Evolutionary conservation across 2,113 vertebrate genomes (phyloP).

Genomic region (Gobius niger): DNA sequence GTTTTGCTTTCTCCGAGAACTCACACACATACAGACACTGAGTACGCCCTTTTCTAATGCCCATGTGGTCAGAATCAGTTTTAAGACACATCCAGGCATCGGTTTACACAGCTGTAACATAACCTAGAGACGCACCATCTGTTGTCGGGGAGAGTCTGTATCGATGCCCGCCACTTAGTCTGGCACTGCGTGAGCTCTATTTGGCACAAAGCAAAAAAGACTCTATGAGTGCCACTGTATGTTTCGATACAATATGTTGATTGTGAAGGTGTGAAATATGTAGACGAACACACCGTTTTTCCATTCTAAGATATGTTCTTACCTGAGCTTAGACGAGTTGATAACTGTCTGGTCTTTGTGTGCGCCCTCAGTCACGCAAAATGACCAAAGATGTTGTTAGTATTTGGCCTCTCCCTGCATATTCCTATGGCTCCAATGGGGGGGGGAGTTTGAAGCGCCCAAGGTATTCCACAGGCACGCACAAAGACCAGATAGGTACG

Average conservation of each 20-base stretch:
- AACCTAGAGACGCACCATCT: conserved; percentile 68
- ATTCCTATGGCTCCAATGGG: too few relatives aligned
- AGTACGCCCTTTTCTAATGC: neutral
- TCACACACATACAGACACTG: neutral
- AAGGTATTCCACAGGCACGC: too few relatives aligned
- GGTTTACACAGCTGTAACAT: conserved; percentile 42
- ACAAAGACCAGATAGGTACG: too few relatives aligned
- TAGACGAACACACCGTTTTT: too few relatives aligned
- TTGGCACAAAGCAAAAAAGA: conserved; percentile 42
- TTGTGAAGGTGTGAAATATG: neutral
- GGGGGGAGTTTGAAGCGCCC: too few relatives aligned
- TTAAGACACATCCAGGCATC: conserved; percentile 50
- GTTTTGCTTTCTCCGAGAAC: neutral
- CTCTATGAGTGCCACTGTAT: conserved; percentile 4
- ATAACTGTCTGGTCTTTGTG: too few relatives aligned
- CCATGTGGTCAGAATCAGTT: conserved; percentile 47
- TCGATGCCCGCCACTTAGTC: conserved; percentile 51
- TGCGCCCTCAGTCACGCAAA: too few relatives aligned
- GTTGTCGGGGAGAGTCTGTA: conserved; percentile 62
- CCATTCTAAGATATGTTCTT: too few relatives aligned
- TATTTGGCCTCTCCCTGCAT: too few relatives aligned
- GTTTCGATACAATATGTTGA: conserved; percentile 5
- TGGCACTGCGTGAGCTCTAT: conserved; percentile 50
- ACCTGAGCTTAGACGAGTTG: too few relatives aligned
- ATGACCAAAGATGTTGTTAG: too few relatives aligned